phyloP scores from a whole-genome alignment of 2,797 vertebrate genomes.

The Periophthalmus magnuspinnatus region DNA sequence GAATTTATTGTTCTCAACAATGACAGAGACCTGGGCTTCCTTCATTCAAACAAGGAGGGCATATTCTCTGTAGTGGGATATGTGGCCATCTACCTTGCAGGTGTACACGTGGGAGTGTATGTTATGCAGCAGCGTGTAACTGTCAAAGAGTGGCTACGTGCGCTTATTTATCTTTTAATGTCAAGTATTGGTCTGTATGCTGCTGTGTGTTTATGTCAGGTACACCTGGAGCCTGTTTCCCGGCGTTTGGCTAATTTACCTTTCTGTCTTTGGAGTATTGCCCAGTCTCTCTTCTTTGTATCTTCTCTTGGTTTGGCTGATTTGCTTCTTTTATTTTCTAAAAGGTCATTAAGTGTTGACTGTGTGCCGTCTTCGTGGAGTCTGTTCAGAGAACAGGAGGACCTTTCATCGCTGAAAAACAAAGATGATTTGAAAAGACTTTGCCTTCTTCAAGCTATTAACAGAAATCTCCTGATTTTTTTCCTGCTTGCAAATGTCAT shows the following conservation, averaged over 20 bases:
- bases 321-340: constrained; percentile 80
- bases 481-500: constrained; percentile 90
- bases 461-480: constrained; percentile 89
- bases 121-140: constrained; percentile 75
- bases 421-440: constrained; percentile 29
- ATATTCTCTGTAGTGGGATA: constrained; percentile 88
- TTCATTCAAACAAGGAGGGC: constrained; percentile 93
- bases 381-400: constrained; percentile 41
- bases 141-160: constrained; percentile 80
- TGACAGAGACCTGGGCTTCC: constrained; percentile 78
- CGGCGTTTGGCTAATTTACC: constrained; percentile 90
- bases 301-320: constrained; percentile 76
- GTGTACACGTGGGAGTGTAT: constrained; percentile 87
- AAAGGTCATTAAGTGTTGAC: constrained; percentile 75
- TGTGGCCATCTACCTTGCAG: constrained; percentile 87
- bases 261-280: constrained; percentile 88
- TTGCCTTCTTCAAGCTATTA: constrained; percentile 88
- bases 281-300: constrained; percentile 83
- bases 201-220: constrained; percentile 72
- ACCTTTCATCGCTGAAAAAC: constrained; percentile 18
- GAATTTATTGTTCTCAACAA: constrained; percentile 81
- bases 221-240: constrained; percentile 81
- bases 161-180: constrained; percentile 64
- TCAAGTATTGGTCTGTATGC: constrained; percentile 64
- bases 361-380: constrained; percentile 83